These are phyloP conservation scores for Gymnorhina tibicen DNA, from an alignment of 2,113 vertebrate species.

Conservation along the genomic window DNA sequence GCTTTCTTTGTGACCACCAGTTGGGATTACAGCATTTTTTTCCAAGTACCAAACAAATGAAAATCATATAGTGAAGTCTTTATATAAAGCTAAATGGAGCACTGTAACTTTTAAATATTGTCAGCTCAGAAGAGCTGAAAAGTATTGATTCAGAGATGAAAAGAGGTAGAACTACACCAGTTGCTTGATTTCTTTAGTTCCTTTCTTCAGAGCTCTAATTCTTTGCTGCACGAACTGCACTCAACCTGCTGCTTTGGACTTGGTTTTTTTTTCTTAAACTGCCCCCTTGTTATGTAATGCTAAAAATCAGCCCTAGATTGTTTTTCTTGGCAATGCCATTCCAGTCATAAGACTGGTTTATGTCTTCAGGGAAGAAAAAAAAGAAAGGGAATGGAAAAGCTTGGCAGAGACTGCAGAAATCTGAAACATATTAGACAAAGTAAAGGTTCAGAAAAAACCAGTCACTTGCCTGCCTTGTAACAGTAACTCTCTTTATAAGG, in stretches of 20 bases:
- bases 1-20: neutral
- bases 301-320: conserved; percentile 63
- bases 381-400: conserved; percentile 10
- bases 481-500: conserved; percentile 53
- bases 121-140: neutral
- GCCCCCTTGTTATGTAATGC: conserved; percentile 71
- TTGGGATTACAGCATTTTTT: neutral
- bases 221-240: neutral
- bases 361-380: conserved; percentile 50
- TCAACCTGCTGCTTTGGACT: conserved; percentile 60
- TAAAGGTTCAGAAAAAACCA: conserved; percentile 48
- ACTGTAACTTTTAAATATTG: neutral
- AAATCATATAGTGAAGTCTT: neutral
- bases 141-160: neutral
- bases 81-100: neutral
- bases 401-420: conserved; percentile 55
- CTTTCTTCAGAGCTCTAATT: neutral
- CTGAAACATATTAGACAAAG: conserved; percentile 66
- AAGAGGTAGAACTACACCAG: neutral
- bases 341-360: conserved; percentile 73
- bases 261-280: neutral
- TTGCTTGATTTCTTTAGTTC: neutral
- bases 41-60: neutral
- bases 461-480: conserved; percentile 35
- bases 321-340: conserved; percentile 71